Conservation (phyloP, 2,888 invertebrate genomes). For the Blera fallax region DNA sequence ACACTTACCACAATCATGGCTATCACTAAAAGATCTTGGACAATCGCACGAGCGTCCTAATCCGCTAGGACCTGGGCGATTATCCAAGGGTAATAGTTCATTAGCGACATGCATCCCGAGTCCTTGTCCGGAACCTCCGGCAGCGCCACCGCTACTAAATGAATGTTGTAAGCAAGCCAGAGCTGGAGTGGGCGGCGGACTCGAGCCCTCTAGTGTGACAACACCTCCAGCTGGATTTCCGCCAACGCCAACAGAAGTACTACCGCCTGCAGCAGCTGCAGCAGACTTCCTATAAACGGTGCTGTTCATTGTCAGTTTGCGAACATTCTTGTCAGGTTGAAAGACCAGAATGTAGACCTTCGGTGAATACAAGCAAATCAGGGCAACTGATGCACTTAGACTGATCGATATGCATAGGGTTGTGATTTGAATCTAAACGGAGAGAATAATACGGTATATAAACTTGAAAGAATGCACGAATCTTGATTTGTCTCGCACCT, state of each 20-base stretch:
- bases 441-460: not conserved
- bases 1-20: conserved; percentile 63
- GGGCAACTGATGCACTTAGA: conserved; percentile 88
- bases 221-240: conserved; percentile 57
- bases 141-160: not conserved
- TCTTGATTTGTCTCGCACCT: conserved; percentile 83
- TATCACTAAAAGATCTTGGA: conserved; percentile 5
- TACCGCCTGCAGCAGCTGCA: conserved; percentile 64
- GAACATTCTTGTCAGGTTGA: conserved; percentile 90
- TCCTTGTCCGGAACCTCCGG: conserved; percentile 20
- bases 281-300: conserved; percentile 78
- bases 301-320: conserved; percentile 81
- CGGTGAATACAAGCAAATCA: conserved; percentile 89
- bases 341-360: conserved; percentile 90
- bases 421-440: conserved; percentile 87
- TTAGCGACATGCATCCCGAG: conserved; percentile 24
- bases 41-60: conserved; percentile 21
- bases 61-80: conserved; percentile 16
- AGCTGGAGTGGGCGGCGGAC: conserved; percentile 41
- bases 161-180: conserved; percentile 34
- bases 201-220: conserved; percentile 2
- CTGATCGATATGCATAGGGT: conserved; percentile 90
- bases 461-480: conserved; percentile 21
- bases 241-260: conserved; percentile 32
- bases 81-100: conserved; percentile 30